Base-by-base conservation (phyloP, 2,797 vertebrate genomes). In the Benthosema pterotum region DNA sequence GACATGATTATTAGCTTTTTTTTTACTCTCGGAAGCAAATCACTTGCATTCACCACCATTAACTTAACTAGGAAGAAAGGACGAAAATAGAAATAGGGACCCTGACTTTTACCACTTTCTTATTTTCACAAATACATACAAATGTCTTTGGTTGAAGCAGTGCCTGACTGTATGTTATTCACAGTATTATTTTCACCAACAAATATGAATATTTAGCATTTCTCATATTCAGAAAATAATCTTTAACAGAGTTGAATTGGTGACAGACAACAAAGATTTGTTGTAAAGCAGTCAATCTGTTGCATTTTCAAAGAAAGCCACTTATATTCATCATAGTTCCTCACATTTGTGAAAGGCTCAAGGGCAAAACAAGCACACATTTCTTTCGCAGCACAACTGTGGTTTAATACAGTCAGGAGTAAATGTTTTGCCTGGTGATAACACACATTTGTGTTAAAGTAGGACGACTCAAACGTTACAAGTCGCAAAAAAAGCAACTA, bases 21-120 rank as follows among this genome's bases (percentile, higher is more conserved):
- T n/a, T n/a, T n/a, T n/a, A n/a, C n/a, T n/a, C 53, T 38, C 48
- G 12, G 22, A 47, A 54, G 48, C 48, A 56, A 16, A 64, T 60
- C 28, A 32, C 28, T n/a, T 38, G 8, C 32, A 38, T 38, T n/a
- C 32, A 38, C 32, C 32, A 38, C 32, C 32, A 9, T 38, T 9
- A 38, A 38, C 32, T 38, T 38, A 38, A 7, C 32, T 38, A 38
- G n/a, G n/a, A 9, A 38, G 32, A 38, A 38, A 38, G 32, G 32
- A 38, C 32, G 5, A 32, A 6, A 32, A 32, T 25, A 5, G 25
- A 32, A 32, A 32, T 38, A 7, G 32, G 28, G 5, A 32, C 28
- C 7, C 28, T 32, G 28, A 25, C 22, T 1, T 25, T 25, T 2
- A 6, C 7, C 7, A 6, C 7, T 28, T 28, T 28, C 4, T 6